Evolutionary conservation across 2,888 invertebrate species (phyloP).

Genomic region (Cordilura impudica): DNA sequence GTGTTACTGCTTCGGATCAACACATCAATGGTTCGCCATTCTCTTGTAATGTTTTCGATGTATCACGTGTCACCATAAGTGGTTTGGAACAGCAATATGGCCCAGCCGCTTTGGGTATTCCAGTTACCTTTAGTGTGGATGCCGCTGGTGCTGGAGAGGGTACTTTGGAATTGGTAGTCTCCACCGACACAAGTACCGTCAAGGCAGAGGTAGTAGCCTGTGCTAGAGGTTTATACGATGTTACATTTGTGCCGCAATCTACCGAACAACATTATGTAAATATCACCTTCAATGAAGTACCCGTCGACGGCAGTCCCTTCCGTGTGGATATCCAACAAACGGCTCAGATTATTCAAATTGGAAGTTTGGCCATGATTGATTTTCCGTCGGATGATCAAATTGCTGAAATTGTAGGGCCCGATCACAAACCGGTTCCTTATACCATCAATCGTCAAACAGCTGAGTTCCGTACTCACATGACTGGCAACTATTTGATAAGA

Average conservation of each 20-base stretch:
- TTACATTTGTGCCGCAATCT: conserved; percentile 94
- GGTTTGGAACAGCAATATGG: conserved; percentile 81
- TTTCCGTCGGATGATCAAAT: conserved; percentile 82
- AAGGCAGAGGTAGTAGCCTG: conserved; percentile 93
- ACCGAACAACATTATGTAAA: conserved; percentile 93
- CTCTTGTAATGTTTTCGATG: conserved; percentile 96
- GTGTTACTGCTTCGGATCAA: conserved; percentile 89
- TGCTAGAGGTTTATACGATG: conserved; percentile 93
- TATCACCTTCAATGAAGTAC: conserved; percentile 95
- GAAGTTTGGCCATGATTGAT: conserved; percentile 81
- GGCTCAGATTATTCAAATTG: conserved; percentile 85
- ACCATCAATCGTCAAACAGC: conserved; percentile 82
- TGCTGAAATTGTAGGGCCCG: conserved; percentile 83
- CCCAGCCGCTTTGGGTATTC: conserved; percentile 83
- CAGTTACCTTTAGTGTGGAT: conserved; percentile 95
- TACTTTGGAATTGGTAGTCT: conserved; percentile 93
- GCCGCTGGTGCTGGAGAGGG: conserved; percentile 97
- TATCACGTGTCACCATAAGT: conserved; percentile 87
- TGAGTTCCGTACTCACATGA: conserved; percentile 87
- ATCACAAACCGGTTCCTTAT: conserved; percentile 82
- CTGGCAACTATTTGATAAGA: conserved; percentile 86
- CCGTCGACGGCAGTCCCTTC: conserved; percentile 94
- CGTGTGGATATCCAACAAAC: conserved; percentile 87
- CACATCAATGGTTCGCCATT: conserved; percentile 95
- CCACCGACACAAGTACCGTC: conserved; percentile 92